Evolutionary conservation across 1,140 invertebrate species (phyloP).

Genomic region (Caenorhabditis tropicalis): DNA sequence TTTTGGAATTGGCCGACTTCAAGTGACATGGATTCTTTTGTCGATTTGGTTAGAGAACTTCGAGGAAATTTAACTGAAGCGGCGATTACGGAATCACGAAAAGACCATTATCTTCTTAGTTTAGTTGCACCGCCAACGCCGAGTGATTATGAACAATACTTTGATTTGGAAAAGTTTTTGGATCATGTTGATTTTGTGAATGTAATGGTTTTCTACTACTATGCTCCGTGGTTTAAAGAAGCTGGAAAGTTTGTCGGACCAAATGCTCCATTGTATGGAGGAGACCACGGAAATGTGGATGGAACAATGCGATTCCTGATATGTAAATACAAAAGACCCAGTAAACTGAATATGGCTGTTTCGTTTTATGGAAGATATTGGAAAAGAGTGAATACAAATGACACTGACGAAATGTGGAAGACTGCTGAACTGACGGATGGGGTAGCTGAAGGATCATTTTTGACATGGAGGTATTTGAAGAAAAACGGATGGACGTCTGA

Average conservation of each 20-base stretch:
- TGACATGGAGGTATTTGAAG: neutral
- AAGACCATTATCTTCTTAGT: neutral
- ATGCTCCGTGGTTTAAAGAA: no score
- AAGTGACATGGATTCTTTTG: neutral
- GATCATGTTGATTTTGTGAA: neutral
- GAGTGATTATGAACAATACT: neutral
- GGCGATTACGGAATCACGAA: neutral
- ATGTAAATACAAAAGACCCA: neutral
- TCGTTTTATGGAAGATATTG: neutral
- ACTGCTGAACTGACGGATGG: no score
- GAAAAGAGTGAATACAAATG: neutral
- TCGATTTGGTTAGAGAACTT: neutral
- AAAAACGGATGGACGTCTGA: neutral
- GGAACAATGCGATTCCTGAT: neutral
- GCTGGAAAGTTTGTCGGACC: neutral
- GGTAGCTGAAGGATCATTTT: no score
- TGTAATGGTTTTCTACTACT: neutral
- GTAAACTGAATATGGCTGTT: neutral
- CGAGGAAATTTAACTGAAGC: neutral
- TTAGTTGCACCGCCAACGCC: neutral
- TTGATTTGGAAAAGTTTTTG: neutral
- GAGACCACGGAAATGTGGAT: neutral
- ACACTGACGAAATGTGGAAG: neutral
- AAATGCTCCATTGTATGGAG: neutral
- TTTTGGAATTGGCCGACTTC: neutral